A percentile compares a stretch with the other conserved stretches of the same genome.
Conservation (phyloP, 2,888 invertebrate genomes). For the Hydraecia micacea region DNA sequence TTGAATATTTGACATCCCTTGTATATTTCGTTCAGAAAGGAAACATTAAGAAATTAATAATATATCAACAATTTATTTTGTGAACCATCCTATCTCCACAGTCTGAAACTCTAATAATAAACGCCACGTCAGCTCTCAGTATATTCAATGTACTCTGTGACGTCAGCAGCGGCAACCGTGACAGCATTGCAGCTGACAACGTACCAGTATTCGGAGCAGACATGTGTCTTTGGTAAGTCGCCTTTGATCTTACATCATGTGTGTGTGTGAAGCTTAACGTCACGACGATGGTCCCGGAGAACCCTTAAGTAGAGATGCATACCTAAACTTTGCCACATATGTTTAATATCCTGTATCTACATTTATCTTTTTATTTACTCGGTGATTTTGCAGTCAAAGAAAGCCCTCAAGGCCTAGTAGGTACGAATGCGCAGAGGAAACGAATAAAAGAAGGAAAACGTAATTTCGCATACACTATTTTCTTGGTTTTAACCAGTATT, state of each 20-base stretch:
- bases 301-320: neutral
- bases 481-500: no score
- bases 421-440: no score
- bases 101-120: constrained; percentile 30
- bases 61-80: no score
- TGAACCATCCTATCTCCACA: neutral
- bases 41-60: neutral
- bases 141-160: no score
- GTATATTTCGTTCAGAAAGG: neutral
- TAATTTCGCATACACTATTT: no score
- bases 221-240: constrained; percentile 42
- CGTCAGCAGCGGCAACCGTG: constrained; percentile 36
- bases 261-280: neutral
- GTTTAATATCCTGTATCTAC: no score
- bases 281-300: neutral
- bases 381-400: no score
- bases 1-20: no score
- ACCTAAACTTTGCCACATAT: neutral
- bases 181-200: constrained; percentile 51
- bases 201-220: no score
- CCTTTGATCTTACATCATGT: constrained; percentile 28
- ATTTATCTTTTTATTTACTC: neutral
- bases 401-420: no score
- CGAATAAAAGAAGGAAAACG: no score
- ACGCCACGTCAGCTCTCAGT: no score